Percentiles rank a stretch among this genome's conserved stretches.
Conservation (phyloP, 2,113 vertebrate genomes). For the Alectura lathami region DNA sequence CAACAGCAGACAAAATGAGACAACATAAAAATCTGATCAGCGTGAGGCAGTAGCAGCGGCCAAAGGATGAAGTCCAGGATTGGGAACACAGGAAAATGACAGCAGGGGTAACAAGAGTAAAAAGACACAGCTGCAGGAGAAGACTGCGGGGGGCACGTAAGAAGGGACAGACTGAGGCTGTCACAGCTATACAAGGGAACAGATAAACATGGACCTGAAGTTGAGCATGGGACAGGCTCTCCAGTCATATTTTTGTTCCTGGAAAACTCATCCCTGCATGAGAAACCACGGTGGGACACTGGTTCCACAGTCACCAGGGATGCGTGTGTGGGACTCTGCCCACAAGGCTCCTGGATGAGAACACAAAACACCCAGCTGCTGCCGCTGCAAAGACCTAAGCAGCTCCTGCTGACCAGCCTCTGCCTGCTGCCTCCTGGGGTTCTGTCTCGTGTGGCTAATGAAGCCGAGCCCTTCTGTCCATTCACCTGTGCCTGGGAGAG, state of each 20-base stretch:
- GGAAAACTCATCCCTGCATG: not conserved
- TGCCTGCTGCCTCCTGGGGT: not conserved
- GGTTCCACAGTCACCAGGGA: not conserved
- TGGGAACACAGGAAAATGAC: not conserved
- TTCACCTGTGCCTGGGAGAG: not conserved
- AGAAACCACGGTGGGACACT: not conserved
- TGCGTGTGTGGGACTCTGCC: not conserved
- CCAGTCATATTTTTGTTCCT: not conserved
- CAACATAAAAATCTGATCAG: not conserved
- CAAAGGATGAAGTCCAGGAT: not conserved
- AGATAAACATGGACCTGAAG: not conserved
- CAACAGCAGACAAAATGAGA: not conserved
- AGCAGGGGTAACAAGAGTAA: not conserved
- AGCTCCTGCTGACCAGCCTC: not conserved
- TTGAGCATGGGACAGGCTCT: not conserved
- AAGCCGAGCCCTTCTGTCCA: not conserved
- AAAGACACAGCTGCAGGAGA: not conserved
- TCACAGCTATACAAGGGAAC: not conserved
- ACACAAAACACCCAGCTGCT: not conserved
- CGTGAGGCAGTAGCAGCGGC: not conserved
- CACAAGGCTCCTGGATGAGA: not conserved
- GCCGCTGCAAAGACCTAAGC: not conserved
- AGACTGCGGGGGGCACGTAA: not conserved
- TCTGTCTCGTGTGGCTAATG: not conserved
- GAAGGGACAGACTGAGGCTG: not conserved